A percentile compares a stretch with the other conserved stretches of the same genome.
phyloP scores from a whole-genome alignment of 2,113 vertebrate genomes.

The Machaerirhynchus nigripectus region DNA sequence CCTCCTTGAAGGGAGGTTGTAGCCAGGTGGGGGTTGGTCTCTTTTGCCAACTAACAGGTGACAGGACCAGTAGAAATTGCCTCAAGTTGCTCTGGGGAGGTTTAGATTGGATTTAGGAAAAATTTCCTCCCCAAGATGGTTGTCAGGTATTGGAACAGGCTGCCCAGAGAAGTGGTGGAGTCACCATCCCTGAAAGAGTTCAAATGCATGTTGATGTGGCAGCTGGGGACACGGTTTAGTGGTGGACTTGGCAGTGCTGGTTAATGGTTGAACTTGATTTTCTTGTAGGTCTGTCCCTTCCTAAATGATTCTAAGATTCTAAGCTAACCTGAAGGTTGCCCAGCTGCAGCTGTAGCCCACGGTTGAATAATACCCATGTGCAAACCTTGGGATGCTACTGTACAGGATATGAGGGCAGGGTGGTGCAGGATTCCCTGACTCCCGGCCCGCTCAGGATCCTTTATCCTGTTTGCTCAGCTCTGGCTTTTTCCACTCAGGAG shows the following conservation, averaged over 20 bases:
- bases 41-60: background rate
- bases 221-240: background rate
- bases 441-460: background rate
- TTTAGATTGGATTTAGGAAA: background rate
- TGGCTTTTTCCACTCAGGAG: background rate
- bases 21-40: background rate
- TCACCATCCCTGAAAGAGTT: background rate
- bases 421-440: background rate
- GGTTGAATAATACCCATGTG: background rate
- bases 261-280: background rate
- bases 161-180: background rate
- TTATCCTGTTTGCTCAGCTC: background rate
- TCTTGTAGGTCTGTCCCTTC: background rate
- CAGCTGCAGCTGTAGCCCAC: background rate
- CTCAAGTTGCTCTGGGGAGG: fast-evolving
- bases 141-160: background rate
- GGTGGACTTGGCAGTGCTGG: background rate
- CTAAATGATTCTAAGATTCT: background rate
- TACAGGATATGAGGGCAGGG: background rate
- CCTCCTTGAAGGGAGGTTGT: background rate
- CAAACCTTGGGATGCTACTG: background rate
- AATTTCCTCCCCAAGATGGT: background rate
- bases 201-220: background rate
- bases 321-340: background rate
- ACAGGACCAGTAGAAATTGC: background rate